Conservation (phyloP, 2,888 invertebrate species). For the Caenorhabditis angaria region DNA sequence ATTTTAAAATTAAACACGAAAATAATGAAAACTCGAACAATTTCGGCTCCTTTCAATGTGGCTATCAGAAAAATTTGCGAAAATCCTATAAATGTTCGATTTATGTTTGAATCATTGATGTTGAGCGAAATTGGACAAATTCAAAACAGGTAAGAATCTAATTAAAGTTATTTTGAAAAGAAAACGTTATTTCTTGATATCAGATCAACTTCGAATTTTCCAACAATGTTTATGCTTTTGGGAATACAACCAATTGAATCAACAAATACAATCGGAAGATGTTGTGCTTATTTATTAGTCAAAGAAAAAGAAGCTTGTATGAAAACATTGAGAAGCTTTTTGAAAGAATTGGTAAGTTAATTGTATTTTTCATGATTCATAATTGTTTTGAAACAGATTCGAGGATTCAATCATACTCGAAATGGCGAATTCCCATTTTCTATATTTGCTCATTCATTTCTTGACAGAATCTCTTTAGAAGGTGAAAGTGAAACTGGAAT, state of each 20-base stretch:
- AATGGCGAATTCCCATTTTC: conserved; percentile 34
- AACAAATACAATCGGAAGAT: conserved; percentile 19
- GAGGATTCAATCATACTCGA: conserved; percentile 24
- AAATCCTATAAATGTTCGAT: conserved; percentile 7
- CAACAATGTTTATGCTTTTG: conserved; percentile 26
- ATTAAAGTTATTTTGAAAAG: neutral
- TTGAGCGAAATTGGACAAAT: conserved; percentile 25
- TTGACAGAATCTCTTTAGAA: conserved; percentile 1
- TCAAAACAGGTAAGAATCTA: conserved; percentile 15
- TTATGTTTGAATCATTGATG: conserved; percentile 22
- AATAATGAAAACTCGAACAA: conserved; percentile 33
- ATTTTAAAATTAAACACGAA: conserved; percentile 33
- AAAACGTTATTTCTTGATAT: neutral
- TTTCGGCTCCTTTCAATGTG: conserved; percentile 20
- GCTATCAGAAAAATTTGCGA: conserved; percentile 15
- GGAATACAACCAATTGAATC: conserved; percentile 19
- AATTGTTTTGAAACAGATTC: neutral
- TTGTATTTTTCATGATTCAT: neutral
- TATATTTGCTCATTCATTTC: conserved; percentile 18
- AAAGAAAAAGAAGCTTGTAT: conserved; percentile 17
- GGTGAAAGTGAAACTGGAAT: conserved; percentile 9
- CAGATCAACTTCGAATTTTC: conserved; percentile 23
- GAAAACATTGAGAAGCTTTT: conserved; percentile 21
- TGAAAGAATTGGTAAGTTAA: conserved; percentile 16
- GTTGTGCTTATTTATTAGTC: conserved; percentile 23